Conservation (phyloP, 2,797 vertebrate genomes). For the Leucoraja ocellata region DNA sequence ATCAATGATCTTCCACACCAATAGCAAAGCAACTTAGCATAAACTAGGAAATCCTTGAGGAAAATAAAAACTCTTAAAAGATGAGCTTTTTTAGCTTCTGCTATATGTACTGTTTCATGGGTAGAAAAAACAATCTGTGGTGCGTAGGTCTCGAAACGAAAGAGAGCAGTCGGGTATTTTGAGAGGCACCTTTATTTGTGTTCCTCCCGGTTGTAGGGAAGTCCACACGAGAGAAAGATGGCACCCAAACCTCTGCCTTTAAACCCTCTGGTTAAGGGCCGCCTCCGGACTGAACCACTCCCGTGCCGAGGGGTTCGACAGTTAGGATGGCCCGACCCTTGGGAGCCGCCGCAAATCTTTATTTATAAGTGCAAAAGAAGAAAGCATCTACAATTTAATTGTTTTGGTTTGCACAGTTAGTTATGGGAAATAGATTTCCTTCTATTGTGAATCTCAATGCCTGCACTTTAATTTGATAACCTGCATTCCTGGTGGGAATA, state of each 20-base stretch:
- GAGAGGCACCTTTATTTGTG: too few species aligned
- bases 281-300: too few species aligned
- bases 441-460: not conserved
- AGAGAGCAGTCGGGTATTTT: too few species aligned
- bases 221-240: too few species aligned
- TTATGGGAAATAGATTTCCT: not conserved
- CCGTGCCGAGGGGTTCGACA: too few species aligned
- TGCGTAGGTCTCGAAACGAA: too few species aligned
- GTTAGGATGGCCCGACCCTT: too few species aligned
- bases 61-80: not conserved
- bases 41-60: not conserved
- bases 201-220: too few species aligned
- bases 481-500: not conserved
- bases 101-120: not conserved
- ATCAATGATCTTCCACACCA: not conserved
- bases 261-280: too few species aligned
- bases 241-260: too few species aligned
- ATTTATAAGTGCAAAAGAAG: not conserved
- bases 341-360: too few species aligned
- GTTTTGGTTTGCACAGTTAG: not conserved
- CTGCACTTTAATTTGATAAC: not conserved
- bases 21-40: not conserved
- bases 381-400: not conserved
- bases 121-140: not conserved
- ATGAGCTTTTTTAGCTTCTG: not conserved